Evolutionary conservation across 2,113 vertebrate genomes (phyloP), one percentile per base, ranked within the genome.

Genomic region (Muntiacus reevesi): DNA sequence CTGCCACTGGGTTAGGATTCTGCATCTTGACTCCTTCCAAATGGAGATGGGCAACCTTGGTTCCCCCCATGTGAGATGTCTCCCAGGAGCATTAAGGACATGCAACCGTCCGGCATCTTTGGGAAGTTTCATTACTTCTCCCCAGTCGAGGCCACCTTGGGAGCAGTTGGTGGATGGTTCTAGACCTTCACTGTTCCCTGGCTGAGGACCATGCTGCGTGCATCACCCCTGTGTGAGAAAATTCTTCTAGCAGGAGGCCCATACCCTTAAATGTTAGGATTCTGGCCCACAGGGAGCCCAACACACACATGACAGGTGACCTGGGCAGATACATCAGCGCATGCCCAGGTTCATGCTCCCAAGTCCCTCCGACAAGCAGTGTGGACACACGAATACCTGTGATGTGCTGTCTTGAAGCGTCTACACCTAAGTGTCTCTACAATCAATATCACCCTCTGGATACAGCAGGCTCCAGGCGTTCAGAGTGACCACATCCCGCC

Each of bases 21-120:
- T 15, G 13, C 15, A 27, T 57, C 67, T 62, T 1, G 6, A n/a
- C 71, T 81, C 71, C n/a, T 94, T 91, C 27, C 50, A 90, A 59
- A 57, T 33, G 8, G 27, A 52, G 25, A 10, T 0, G 13, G 47
- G 57, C 33, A 27, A 52, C 21, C 55, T 15, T 28, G 9, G 27
- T 4, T 40, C 17, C 27, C 55, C 71, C 23, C 1, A 19, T 3
- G 2, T 15, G 59, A 84, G 62, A 36, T 0, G 19, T 52, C 79
- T 50, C 14, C 64, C 40, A 19, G 16, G 52, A 43, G 40, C 57
- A 60, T 15, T 6, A 43, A 0, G 14, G 40, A 19, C 40, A 4
- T 3, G 17, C 0, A 10, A 21, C 8, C 0, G 0, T 36, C 23
- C 16, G 3, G 2, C 3, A 7, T 55, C 79, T 89, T 23, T 16